Evolutionary conservation across 2,113 vertebrate genomes (phyloP).

Genomic region (Bufo bufo): DNA sequence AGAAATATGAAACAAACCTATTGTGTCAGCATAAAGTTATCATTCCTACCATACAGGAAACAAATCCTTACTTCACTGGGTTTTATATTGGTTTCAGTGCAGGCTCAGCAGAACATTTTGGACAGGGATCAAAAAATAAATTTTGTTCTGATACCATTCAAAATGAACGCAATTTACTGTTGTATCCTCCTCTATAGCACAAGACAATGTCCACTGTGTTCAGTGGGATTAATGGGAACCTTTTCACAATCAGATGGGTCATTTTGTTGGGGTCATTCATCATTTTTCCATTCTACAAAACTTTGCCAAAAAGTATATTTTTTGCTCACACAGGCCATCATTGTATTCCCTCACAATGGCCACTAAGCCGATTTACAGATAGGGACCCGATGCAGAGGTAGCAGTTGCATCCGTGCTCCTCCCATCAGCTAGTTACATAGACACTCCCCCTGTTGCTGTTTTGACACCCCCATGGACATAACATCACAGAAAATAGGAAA

Average conservation of each 20-base stretch:
- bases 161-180: conserved; percentile 3
- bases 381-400: not conserved
- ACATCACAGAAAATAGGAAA: no score
- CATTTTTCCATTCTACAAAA: not conserved
- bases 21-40: conserved; percentile 50
- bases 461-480: no score
- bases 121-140: conserved; percentile 33
- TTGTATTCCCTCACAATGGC: not conserved
- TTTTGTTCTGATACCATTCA: conserved; percentile 29
- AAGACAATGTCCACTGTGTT: conserved; percentile 29
- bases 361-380: not conserved
- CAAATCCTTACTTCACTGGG: conserved; percentile 40
- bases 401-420: no score
- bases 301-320: not conserved
- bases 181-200: not conserved
- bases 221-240: not conserved
- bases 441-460: no score
- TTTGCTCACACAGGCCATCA: not conserved
- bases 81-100: conserved; percentile 29
- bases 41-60: conserved; percentile 36
- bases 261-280: not conserved
- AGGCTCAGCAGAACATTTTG: not conserved
- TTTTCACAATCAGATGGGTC: conserved; percentile 23
- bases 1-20: conserved; percentile 51
- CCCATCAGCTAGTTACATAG: no score